These are phyloP conservation scores for Erythrocercus mccallii DNA, from an alignment of 2,113 vertebrate genomes.

Conservation along the genomic window DNA sequence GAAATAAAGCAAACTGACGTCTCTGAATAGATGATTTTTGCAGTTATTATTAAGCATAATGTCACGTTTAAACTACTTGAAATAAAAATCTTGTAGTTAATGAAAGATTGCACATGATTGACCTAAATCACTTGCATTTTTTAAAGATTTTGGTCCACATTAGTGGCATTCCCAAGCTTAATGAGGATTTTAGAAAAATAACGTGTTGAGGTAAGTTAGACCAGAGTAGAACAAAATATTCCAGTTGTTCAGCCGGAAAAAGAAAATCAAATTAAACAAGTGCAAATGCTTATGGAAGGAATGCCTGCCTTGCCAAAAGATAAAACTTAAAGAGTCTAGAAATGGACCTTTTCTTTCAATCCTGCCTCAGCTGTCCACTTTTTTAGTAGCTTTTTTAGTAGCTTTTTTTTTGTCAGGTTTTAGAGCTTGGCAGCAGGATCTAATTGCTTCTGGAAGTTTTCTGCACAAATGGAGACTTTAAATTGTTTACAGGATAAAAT, in stretches of 20 bases:
- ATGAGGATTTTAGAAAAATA: slow-evolving; percentile 41
- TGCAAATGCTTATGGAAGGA: neutral
- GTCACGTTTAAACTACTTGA: slow-evolving; percentile 16
- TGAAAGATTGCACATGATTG: slow-evolving; percentile 30
- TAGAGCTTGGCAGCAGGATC: neutral
- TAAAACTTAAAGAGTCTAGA: neutral
- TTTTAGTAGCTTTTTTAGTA: neutral
- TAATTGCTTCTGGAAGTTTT: neutral
- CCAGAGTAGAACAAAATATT: slow-evolving; percentile 23
- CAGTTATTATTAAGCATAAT: neutral
- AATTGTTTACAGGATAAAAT: neutral
- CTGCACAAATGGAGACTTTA: neutral
- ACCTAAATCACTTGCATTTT: slow-evolving; percentile 47
- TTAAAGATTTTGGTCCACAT: slow-evolving; percentile 32
- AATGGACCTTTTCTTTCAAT: neutral
- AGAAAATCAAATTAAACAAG: slow-evolving; percentile 9
- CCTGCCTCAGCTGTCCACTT: neutral
- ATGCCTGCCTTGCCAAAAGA: neutral
- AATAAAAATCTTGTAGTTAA: slow-evolving; percentile 36
- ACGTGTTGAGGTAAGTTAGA: neutral
- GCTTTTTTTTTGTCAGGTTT: neutral
- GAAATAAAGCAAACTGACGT: slow-evolving; percentile 41
- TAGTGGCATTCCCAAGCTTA: slow-evolving; percentile 32
- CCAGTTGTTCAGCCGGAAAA: neutral
- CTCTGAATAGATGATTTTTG: neutral